A percentile compares a stretch with the other conserved stretches of the same genome.
These are phyloP conservation scores for Syngnathus rostellatus DNA, from an alignment of 2,797 vertebrate species.

Conservation along the genomic window DNA sequence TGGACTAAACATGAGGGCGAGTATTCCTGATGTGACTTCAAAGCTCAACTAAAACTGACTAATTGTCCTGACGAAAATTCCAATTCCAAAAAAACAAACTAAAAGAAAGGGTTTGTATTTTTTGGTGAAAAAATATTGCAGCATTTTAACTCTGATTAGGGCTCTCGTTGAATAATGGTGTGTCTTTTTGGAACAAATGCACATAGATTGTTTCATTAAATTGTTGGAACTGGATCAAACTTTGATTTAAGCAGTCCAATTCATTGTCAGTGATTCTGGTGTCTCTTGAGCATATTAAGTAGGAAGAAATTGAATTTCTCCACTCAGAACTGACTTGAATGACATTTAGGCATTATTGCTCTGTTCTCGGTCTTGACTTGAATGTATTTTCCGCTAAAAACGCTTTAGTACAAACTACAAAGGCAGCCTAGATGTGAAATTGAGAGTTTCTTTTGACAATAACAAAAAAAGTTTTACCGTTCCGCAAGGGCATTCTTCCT, in stretches of 20 bases:
- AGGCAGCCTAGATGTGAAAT: slow-evolving; percentile 40
- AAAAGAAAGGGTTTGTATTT: slow-evolving; percentile 21
- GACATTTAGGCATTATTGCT: slow-evolving; percentile 27
- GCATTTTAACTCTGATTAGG: background rate
- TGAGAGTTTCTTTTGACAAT: slow-evolving; percentile 19
- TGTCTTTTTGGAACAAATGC: slow-evolving; percentile 25
- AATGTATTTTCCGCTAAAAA: slow-evolving; percentile 28
- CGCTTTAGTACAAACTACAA: slow-evolving; percentile 33
- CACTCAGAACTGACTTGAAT: slow-evolving; percentile 10
- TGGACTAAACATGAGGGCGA: slow-evolving; percentile 33
- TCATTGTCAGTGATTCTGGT: slow-evolving; percentile 8
- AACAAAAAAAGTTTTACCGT: slow-evolving; percentile 8
- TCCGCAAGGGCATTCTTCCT: slow-evolving; percentile 48
- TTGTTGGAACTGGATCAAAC: slow-evolving; percentile 23
- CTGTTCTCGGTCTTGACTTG: slow-evolving; percentile 17
- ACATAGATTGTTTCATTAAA: slow-evolving; percentile 33
- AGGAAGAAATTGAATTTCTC: background rate
- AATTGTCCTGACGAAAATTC: slow-evolving; percentile 20
- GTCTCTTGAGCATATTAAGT: slow-evolving; percentile 16
- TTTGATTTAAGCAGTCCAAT: slow-evolving; percentile 30
- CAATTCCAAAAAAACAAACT: slow-evolving; percentile 30
- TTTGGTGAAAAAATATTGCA: slow-evolving; percentile 30
- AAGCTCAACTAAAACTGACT: slow-evolving; percentile 27
- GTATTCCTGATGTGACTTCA: slow-evolving; percentile 47
- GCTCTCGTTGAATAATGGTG: slow-evolving; percentile 17